Base-by-base conservation (phyloP, 1,140 invertebrate species). In the Zelostemma sp. region DNA sequence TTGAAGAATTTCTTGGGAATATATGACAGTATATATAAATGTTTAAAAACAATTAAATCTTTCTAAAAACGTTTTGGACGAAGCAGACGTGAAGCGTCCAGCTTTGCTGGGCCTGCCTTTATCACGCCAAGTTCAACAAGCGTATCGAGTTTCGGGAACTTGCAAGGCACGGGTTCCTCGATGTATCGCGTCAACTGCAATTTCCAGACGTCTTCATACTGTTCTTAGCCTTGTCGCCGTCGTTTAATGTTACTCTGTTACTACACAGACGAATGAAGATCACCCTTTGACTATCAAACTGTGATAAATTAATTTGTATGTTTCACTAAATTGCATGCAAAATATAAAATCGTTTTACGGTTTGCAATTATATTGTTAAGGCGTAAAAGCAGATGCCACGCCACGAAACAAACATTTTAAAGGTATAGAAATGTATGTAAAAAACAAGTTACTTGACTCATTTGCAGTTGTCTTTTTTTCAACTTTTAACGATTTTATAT, bases 11-110 rank as follows among this genome's bases (percentile, higher is more conserved):
- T 18, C 3, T 47, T 21, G 1, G 6, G n/a, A 19, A 21, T 11
- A 19, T 1, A 47, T 19, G 14, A 47, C 6, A 28, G 14, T 58
- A 28, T 17, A 40, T 58, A 6, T 38, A 38, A 38, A 38, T 38
- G 35, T 4, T 11, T 38, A 38, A 2, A 38, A 38, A 38, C 14
- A 2, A 38, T 38, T 38, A 38, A 38, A 38, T 38, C 14, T 12
- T 11, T 38, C 35, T 38, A 38, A 38, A 31, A 31, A 31, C 11
- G 11, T 31, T 31, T 31, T 31, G 11, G 11, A 38, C 11, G 14
- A n/a, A 12, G 35, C 9, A 38, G 2, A 38, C 14, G 3, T n/a
- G 2, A 38, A 38, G 35, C 9, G 35, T 1, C 35, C 14, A 38
- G 14, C 14, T 38, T 12, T 38, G 11, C 1, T 12, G 9, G 35